phyloP scores from a whole-genome alignment of 2,888 invertebrate species.

The Aphelenchoides bicaudatus region DNA sequence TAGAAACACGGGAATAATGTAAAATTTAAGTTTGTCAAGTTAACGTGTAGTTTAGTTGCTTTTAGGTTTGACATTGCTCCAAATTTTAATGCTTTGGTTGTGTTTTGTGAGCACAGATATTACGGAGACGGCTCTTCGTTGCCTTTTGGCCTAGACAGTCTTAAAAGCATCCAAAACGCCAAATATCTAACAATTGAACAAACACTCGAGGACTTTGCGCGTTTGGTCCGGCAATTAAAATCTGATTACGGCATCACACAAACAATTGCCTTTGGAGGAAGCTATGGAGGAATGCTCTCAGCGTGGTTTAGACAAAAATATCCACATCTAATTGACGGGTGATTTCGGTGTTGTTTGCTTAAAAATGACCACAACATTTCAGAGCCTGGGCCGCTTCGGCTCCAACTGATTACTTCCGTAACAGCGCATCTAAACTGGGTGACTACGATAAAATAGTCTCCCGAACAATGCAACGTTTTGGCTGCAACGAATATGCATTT shows the following conservation, averaged over 20 bases:
- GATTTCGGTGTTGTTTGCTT: too few species aligned
- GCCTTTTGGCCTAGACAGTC: conserved; percentile 21
- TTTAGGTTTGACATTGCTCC: conserved; percentile 78
- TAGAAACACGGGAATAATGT: conserved; percentile 71
- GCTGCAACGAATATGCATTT: conserved; percentile 64
- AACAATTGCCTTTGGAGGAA: conserved; percentile 79
- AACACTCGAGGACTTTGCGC: conserved; percentile 86
- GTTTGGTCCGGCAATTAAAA: conserved; percentile 72
- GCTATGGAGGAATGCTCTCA: conserved; percentile 93
- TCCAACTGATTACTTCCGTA: conserved; percentile 82
- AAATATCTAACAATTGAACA: conserved; percentile 79
- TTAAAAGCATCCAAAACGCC: conserved; percentile 40
- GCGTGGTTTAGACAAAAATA: conserved; percentile 94
- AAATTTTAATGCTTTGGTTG: conserved; percentile 74
- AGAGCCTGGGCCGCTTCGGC: conserved; percentile 90
- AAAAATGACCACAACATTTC: too few species aligned
- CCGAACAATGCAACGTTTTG: conserved; percentile 69
- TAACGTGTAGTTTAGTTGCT: too few species aligned
- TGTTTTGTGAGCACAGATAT: conserved; percentile 80
- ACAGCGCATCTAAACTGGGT: conserved; percentile 38
- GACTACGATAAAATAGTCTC: conserved; percentile 69
- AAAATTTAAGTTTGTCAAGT: too few species aligned
- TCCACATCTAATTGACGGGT: conserved; percentile 72
- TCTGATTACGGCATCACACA: conserved; percentile 4
- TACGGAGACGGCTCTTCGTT: conserved; percentile 18